phyloP scores from a whole-genome alignment of 2,797 vertebrate species.

The Chanos chanos region DNA sequence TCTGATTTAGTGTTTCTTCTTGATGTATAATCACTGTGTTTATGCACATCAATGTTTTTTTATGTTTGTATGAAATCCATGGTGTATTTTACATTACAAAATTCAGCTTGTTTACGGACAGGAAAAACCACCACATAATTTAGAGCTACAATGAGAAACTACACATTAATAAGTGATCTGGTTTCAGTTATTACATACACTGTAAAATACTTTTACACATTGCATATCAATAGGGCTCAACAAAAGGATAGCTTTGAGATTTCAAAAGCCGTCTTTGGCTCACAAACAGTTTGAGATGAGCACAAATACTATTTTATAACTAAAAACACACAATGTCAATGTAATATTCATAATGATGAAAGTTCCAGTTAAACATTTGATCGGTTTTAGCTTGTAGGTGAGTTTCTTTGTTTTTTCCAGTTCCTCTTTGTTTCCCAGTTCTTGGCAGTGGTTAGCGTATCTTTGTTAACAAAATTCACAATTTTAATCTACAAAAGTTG shows the following conservation, averaged over 20 bases:
- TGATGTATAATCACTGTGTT: no score
- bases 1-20: no score
- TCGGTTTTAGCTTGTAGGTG: no score
- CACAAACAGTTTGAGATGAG: slow-evolving; percentile 16
- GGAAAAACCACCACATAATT: slow-evolving; percentile 1
- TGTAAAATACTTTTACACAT: slow-evolving; percentile 15
- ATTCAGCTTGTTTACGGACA: slow-evolving; percentile 4
- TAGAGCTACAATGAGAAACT: slow-evolving; percentile 8
- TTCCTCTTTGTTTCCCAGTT: background rate
- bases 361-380: slow-evolving; percentile 9
- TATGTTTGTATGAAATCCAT: no score
- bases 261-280: slow-evolving; percentile 40
- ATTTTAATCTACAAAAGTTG: slow-evolving; percentile 15
- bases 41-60: background rate
- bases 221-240: slow-evolving; percentile 11
- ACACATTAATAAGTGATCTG: slow-evolving; percentile 13
- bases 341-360: background rate
- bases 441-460: background rate
- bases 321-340: slow-evolving; percentile 7
- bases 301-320: background rate
- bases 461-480: background rate
- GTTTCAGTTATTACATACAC: slow-evolving; percentile 25
- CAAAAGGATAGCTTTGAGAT: background rate
- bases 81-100: slow-evolving; percentile 33
- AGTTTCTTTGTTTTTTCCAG: no score